Conservation (phyloP, 2,888 invertebrate genomes). For the Punctoribates punctum region DNA sequence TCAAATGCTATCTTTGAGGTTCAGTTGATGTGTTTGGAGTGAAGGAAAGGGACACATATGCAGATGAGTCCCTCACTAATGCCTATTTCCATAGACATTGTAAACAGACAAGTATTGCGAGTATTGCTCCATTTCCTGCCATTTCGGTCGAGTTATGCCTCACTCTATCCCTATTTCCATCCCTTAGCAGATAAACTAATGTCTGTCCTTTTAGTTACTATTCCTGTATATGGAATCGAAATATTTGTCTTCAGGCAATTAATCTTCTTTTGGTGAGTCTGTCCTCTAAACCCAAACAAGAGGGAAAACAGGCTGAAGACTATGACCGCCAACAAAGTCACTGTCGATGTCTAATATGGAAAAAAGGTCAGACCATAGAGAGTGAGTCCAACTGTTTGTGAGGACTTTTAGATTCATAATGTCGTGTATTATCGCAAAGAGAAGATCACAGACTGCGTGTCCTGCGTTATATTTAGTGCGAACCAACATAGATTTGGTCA, state of each 20-base stretch:
- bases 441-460: neutral
- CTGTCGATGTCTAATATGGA: neutral
- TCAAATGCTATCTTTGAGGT: slow-evolving; percentile 26
- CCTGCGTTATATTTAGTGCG: neutral
- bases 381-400: neutral
- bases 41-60: slow-evolving; percentile 4
- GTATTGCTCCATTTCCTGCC: slow-evolving; percentile 38
- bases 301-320: neutral
- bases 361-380: slow-evolving; percentile 16
- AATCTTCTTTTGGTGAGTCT: slow-evolving; percentile 31
- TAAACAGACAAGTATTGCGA: slow-evolving; percentile 32
- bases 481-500: slow-evolving; percentile 10
- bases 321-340: neutral
- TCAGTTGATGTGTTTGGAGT: slow-evolving; percentile 8
- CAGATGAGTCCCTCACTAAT: neutral
- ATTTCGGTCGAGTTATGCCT: neutral
- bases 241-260: slow-evolving; percentile 38
- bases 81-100: neutral
- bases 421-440: slow-evolving; percentile 9
- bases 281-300: slow-evolving; percentile 21
- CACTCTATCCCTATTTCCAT: neutral
- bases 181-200: neutral
- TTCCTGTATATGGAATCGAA: neutral
- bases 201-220: neutral
- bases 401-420: neutral